Percentiles rank a stretch among this genome's conserved stretches.
These are phyloP conservation scores for Lucinisca nassula DNA, from an alignment of 2,888 invertebrate genomes.

Conservation along the genomic window DNA sequence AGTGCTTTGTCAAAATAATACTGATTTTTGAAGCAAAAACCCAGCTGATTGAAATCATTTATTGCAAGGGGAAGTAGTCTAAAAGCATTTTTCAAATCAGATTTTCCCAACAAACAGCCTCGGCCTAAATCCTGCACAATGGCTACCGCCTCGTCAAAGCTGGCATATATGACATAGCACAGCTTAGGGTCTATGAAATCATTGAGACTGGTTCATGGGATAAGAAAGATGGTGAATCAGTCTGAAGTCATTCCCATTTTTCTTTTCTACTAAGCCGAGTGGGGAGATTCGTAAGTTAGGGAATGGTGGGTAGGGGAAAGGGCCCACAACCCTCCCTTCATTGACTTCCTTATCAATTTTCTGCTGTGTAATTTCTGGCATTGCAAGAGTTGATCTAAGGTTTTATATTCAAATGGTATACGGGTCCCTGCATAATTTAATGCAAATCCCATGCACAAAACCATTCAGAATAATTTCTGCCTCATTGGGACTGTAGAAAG, in stretches of 20 bases:
- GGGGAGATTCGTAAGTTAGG: conserved; percentile 32
- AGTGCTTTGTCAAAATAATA: conserved; percentile 49
- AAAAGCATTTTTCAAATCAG: conserved; percentile 60
- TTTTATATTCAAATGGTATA: not conserved
- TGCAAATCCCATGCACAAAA: not conserved
- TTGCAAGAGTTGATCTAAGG: not conserved
- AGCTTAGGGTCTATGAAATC: conserved; percentile 35
- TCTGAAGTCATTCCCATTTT: conserved; percentile 17
- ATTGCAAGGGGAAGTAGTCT: conserved; percentile 45
- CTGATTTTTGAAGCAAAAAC: conserved; percentile 32
- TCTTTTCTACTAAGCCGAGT: not conserved
- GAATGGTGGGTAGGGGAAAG: conserved; percentile 22
- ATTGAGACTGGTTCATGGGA: conserved; percentile 41
- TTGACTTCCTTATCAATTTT: conserved; percentile 31
- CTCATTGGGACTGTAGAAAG: not conserved
- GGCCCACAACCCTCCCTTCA: conserved; percentile 34
- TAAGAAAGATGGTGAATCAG: conserved; percentile 52
- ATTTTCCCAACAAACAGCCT: conserved; percentile 43
- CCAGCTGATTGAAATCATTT: conserved; percentile 51
- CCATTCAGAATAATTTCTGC: conserved; percentile 15
- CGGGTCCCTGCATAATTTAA: not conserved
- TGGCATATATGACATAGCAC: conserved; percentile 44
- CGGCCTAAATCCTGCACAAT: too few species aligned
- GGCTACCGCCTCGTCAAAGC: too few species aligned
- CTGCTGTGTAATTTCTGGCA: conserved; percentile 3